phyloP scores from a whole-genome alignment of 2,888 invertebrate species.

The Gymnosoma rotundatum region DNA sequence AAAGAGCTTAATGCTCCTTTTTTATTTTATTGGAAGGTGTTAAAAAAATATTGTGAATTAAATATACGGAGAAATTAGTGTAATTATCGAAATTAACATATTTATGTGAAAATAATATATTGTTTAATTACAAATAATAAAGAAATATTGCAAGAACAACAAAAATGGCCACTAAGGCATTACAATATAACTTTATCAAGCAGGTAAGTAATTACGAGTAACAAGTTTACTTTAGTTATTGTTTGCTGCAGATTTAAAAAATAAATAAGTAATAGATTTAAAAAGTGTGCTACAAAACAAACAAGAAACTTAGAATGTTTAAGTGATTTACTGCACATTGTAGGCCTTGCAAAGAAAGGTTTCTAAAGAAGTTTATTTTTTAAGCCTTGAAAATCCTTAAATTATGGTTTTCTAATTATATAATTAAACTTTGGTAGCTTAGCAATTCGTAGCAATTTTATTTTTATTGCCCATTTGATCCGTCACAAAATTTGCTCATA shows the following conservation, averaged over 20 bases:
- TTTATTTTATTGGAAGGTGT: conserved; percentile 9
- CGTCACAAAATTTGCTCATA: too few species aligned
- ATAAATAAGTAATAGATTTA: background rate
- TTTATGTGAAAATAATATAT: conserved; percentile 13
- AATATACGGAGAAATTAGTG: background rate
- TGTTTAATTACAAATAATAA: conserved; percentile 17
- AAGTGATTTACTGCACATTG: too few species aligned
- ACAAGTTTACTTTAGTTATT: conserved; percentile 29
- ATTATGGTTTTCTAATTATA: too few species aligned
- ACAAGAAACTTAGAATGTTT: too few species aligned
- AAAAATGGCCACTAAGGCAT: conserved; percentile 70
- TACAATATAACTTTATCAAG: conserved; percentile 78
- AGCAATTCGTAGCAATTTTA: too few species aligned
- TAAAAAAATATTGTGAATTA: background rate
- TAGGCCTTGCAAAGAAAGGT: too few species aligned
- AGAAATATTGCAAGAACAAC: background rate
- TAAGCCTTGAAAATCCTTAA: too few species aligned
- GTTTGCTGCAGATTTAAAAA: background rate
- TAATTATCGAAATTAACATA: conserved; percentile 34
- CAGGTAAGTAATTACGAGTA: conserved; percentile 78
- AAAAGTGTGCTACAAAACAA: background rate
- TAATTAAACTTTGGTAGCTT: too few species aligned
- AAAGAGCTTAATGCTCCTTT: background rate
- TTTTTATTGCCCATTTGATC: too few species aligned
- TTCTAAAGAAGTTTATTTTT: too few species aligned